These are phyloP conservation scores for Pteronotus mesoamericanus DNA, from an alignment of 2,797 vertebrate genomes.

Conservation along the genomic window DNA sequence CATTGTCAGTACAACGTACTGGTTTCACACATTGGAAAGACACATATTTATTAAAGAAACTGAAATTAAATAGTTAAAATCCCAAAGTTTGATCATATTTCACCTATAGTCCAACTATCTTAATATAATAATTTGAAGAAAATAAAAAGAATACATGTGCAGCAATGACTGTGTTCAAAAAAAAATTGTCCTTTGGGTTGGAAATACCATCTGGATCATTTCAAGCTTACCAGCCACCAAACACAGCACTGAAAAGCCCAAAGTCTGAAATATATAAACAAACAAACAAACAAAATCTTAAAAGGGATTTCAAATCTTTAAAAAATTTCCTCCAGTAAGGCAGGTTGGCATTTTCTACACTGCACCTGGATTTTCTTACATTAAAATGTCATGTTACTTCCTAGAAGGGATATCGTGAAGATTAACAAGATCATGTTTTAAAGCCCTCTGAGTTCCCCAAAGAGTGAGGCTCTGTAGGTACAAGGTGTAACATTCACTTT, in stretches of 20 bases:
- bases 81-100: not conserved
- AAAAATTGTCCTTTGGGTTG: conserved; percentile 19
- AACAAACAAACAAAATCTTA: not conserved
- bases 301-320: conserved; percentile 50
- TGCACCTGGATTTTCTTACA: conserved; percentile 58
- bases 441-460: conserved; percentile 8
- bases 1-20: not conserved
- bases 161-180: not conserved
- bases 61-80: conserved; percentile 37
- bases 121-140: conserved; percentile 23
- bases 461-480: not conserved
- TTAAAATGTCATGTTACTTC: conserved; percentile 53
- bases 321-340: conserved; percentile 19
- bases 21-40: not conserved
- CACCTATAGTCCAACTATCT: not conserved
- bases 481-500: not conserved
- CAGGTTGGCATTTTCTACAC: conserved; percentile 36
- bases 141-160: conserved; percentile 1
- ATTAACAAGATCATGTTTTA: conserved; percentile 30
- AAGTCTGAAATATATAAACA: conserved; percentile 58
- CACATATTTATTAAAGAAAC: not conserved
- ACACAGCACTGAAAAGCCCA: not conserved
- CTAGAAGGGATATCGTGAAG: conserved; percentile 42
- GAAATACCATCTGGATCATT: conserved; percentile 53
- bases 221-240: conserved; percentile 44